Conservation (phyloP, 1,140 invertebrate species). For the Chrysopa pallens region DNA sequence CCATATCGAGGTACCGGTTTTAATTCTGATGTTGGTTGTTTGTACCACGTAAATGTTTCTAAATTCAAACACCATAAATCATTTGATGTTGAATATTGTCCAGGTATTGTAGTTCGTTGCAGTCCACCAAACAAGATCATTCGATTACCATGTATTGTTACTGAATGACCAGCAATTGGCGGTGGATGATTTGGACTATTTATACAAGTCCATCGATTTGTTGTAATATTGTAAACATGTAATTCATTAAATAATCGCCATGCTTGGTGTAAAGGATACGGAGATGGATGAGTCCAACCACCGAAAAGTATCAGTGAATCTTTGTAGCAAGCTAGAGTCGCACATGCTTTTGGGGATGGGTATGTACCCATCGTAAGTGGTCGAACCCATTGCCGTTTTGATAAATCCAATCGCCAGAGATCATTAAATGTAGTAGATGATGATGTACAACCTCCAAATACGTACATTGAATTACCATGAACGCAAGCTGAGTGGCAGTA, state of each 20-base stretch:
- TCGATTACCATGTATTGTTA: conserved; percentile 62
- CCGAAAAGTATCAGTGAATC: conserved; percentile 73
- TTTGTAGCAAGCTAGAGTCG: conserved; percentile 72
- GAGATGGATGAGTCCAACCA: conserved; percentile 87
- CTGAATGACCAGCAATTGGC: conserved; percentile 84
- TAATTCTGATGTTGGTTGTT: conserved; percentile 43
- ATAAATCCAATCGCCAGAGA: conserved; percentile 84
- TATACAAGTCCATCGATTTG: conserved; percentile 70
- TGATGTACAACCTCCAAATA: conserved; percentile 92
- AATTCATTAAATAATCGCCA: conserved; percentile 83
- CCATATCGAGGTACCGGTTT: conserved; percentile 74
- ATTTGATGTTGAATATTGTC: conserved; percentile 45
- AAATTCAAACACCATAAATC: conserved; percentile 83
- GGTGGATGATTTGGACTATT: conserved; percentile 43
- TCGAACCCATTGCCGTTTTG: conserved; percentile 63
- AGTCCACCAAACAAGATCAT: conserved; percentile 88
- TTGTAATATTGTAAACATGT: conserved; percentile 70
- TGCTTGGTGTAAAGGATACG: conserved; percentile 77
- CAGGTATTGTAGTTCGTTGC: conserved; percentile 30
- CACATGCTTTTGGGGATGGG: conserved; percentile 91
- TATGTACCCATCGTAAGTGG: conserved; percentile 71
- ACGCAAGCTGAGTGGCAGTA: conserved; percentile 84
- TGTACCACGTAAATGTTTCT: conserved; percentile 53
- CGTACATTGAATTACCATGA: conserved; percentile 71
- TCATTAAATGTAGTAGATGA: conserved; percentile 94